Base-by-base conservation (phyloP, 2,797 vertebrate species). In the Moxostoma hubbsi region DNA sequence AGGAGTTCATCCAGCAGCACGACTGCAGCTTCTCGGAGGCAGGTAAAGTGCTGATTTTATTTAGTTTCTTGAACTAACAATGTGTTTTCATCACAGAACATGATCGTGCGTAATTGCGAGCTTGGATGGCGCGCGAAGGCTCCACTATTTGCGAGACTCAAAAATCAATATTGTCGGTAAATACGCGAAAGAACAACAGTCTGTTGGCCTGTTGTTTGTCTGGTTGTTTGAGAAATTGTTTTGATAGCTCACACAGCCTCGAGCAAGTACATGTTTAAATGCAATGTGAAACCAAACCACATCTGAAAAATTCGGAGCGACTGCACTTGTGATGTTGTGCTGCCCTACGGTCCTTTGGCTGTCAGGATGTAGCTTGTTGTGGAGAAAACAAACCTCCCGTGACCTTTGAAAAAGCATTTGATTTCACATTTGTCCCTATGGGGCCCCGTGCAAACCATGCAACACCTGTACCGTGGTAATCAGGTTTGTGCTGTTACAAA, bases 1-100 rank as follows among this genome's bases (percentile, higher is more conserved):
- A 86, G 84, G 78, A 94, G 91, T 88, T 92, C 93, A 80, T 96
- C 95, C 88, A 94, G 93, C 89, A 94, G 90, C 82, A 94, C 93
- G 85, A 96, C 97, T 13, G 90, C 96, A 10, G 93, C 96, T 82
- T 98, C 98, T 68, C 95, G 97, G 84, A 96, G 95, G 91, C 97
- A 99, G 97, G 98, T 98, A 94, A 90, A 93, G 69, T 92, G 70
- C 13, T 15, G 9, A 0, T 67, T 78, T 63, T 36, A 49, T 2
- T 46, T 45, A 8, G 7, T 24, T 57, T 24, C 72, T 58, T 62
- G 1, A 6, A 6, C 46, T 16, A 15, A 36, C 24, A 55, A 55
- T 10, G 2, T 7, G n/a, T 16, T 55, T 76, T 46, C 7, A 6
- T 46, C 5, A 10, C n/a, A 7, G 18, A 6, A 15, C 7, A 5